Evolutionary conservation across 2,888 invertebrate genomes (phyloP).

Genomic region (Corbicula japonica): DNA sequence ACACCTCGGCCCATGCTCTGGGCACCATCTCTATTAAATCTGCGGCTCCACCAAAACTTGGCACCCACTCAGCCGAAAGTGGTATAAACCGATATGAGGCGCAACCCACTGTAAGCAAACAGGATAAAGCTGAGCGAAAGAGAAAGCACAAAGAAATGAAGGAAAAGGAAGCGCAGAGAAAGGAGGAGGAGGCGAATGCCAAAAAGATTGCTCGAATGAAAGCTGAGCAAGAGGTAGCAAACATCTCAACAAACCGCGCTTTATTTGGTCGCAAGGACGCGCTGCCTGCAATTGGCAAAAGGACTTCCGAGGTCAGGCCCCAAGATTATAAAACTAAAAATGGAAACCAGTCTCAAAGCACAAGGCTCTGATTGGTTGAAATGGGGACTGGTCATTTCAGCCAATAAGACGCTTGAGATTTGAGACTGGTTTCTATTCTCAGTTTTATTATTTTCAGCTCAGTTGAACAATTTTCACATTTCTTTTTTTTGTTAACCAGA

Average conservation of each 20-base stretch:
- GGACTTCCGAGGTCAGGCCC: conserved; percentile 4
- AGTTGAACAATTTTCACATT: too few relatives aligned
- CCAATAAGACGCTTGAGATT: too few relatives aligned
- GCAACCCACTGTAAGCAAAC: not conserved
- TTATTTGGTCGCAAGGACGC: conserved; percentile 17
- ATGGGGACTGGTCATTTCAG: too few relatives aligned
- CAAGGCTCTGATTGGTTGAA: too few relatives aligned
- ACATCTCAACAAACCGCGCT: conserved; percentile 5
- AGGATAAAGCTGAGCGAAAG: conserved; percentile 8
- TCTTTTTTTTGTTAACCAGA: too few relatives aligned
- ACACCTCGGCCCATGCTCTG: too few relatives aligned
- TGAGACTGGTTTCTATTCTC: too few relatives aligned
- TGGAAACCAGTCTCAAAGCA: too few relatives aligned
- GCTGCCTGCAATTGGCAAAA: conserved; percentile 14
- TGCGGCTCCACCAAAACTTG: not conserved
- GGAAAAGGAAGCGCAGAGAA: not conserved
- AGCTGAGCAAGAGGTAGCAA: not conserved
- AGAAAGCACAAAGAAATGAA: conserved; percentile 3
- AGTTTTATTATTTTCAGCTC: too few relatives aligned
- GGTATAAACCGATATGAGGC: not conserved
- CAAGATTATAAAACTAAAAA: too few relatives aligned
- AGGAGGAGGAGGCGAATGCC: conserved; percentile 5
- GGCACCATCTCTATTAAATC: too few relatives aligned
- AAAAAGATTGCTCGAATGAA: not conserved
- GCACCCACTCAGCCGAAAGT: not conserved